Conservation (phyloP, 2,113 vertebrate genomes). For the Eclectus roratus region DNA sequence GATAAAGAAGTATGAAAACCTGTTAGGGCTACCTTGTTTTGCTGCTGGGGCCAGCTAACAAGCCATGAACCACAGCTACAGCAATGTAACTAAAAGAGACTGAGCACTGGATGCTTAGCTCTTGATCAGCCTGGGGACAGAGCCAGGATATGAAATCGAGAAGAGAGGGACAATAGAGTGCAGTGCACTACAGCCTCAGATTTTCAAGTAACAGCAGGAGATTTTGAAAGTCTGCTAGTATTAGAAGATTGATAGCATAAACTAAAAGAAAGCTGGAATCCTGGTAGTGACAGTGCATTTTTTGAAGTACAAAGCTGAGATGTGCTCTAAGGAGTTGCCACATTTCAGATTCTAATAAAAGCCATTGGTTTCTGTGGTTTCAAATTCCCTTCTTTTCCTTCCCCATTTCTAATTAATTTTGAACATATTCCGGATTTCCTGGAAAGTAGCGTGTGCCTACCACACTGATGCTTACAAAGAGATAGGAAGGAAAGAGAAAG, state of each 20-base stretch:
- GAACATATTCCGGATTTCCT: neutral
- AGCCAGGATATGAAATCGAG: constrained; percentile 14
- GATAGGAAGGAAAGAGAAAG: neutral
- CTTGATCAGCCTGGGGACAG: neutral
- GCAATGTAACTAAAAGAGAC: neutral
- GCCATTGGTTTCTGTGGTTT: constrained; percentile 27
- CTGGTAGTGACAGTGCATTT: neutral
- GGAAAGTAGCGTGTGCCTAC: neutral
- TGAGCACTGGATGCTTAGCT: neutral
- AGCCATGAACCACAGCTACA: neutral
- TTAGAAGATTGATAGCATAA: constrained; percentile 21
- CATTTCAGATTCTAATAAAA: constrained; percentile 12
- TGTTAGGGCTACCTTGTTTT: neutral
- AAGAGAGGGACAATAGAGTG: neutral
- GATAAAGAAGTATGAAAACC: neutral
- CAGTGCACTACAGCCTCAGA: neutral
- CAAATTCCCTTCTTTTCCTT: constrained; percentile 17
- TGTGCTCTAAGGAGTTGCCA: neutral
- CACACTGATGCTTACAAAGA: neutral
- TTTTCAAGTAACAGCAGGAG: constrained; percentile 4
- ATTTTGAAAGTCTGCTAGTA: constrained; percentile 22
- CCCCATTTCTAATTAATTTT: neutral
- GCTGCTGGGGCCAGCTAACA: neutral
- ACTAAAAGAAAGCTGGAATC: constrained; percentile 8
- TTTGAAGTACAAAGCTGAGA: neutral